Evolutionary conservation across 1,140 invertebrate species (phyloP).

Genomic region (Drosophila pseudoobscura): DNA sequence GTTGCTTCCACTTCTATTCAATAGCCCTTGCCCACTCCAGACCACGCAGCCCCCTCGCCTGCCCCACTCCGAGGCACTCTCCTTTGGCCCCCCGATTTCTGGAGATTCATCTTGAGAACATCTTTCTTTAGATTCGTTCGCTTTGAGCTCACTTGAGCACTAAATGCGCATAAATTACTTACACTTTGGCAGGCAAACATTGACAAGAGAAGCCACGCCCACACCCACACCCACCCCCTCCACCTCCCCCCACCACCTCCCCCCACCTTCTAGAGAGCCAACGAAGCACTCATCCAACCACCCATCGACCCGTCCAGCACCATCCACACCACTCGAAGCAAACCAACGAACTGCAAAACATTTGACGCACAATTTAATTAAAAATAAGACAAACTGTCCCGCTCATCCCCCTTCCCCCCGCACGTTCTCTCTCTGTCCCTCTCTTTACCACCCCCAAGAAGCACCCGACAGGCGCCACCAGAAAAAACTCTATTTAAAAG

Average conservation of each 20-base stretch:
- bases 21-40: slow-evolving; percentile 1
- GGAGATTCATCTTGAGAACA: slow-evolving; percentile 40
- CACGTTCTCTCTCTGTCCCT: not conserved
- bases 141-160: slow-evolving; percentile 76
- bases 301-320: not conserved
- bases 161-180: slow-evolving; percentile 81
- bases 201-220: slow-evolving; percentile 56
- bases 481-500: slow-evolving; percentile 47
- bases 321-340: slow-evolving; percentile 7
- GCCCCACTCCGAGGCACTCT: too few species aligned
- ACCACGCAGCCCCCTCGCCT: too few species aligned
- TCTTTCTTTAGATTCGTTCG: slow-evolving; percentile 44
- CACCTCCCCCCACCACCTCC: not conserved
- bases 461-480: not conserved
- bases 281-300: not conserved
- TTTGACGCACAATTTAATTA: slow-evolving; percentile 81
- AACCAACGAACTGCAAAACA: slow-evolving; percentile 72
- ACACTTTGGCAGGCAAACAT: slow-evolving; percentile 79
- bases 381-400: slow-evolving; percentile 57
- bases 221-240: slow-evolving; percentile 6
- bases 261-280: not conserved
- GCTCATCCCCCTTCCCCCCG: not conserved
- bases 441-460: not conserved
- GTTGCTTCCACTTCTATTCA: slow-evolving; percentile 8
- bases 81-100: too few species aligned